Evolutionary conservation across 2,888 invertebrate species (phyloP).

Genomic region (Campaea margaritaria): DNA sequence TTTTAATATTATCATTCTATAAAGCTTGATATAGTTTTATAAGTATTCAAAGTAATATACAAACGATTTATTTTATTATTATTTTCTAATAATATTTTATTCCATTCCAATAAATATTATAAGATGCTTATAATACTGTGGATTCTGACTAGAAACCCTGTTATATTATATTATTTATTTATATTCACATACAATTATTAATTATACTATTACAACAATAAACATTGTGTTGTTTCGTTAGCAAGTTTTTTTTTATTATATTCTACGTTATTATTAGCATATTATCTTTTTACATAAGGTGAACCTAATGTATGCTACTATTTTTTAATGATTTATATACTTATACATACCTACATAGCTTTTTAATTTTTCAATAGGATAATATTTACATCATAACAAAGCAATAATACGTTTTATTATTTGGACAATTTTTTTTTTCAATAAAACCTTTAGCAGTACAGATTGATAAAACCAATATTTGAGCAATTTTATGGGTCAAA

Average conservation of each 20-base stretch:
- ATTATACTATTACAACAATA: background rate
- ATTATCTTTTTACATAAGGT: background rate
- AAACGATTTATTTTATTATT: too few species aligned
- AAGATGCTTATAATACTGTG: slow-evolving; percentile 20
- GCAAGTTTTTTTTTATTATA: slow-evolving; percentile 5
- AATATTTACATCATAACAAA: too few species aligned
- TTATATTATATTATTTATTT: slow-evolving; percentile 44
- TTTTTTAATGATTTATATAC: too few species aligned
- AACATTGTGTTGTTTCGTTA: slow-evolving; percentile 56
- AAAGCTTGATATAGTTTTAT: slow-evolving; percentile 15
- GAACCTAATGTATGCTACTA: too few species aligned
- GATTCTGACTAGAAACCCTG: slow-evolving; percentile 64
- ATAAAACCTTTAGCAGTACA: slow-evolving; percentile 41
- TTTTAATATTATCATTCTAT: slow-evolving; percentile 10
- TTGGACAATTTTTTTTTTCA: background rate
- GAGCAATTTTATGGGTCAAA: slow-evolving; percentile 37
- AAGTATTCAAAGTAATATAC: background rate
- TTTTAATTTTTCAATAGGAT: too few species aligned
- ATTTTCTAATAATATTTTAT: too few species aligned
- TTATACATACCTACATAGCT: too few species aligned
- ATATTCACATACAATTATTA: slow-evolving; percentile 44
- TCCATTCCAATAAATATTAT: too few species aligned
- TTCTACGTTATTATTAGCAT: background rate
- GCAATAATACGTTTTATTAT: too few species aligned
- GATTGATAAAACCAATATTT: slow-evolving; percentile 35